These are phyloP conservation scores for Drosophila virilis DNA, from an alignment of 1,140 invertebrate genomes.

Conservation along the genomic window DNA sequence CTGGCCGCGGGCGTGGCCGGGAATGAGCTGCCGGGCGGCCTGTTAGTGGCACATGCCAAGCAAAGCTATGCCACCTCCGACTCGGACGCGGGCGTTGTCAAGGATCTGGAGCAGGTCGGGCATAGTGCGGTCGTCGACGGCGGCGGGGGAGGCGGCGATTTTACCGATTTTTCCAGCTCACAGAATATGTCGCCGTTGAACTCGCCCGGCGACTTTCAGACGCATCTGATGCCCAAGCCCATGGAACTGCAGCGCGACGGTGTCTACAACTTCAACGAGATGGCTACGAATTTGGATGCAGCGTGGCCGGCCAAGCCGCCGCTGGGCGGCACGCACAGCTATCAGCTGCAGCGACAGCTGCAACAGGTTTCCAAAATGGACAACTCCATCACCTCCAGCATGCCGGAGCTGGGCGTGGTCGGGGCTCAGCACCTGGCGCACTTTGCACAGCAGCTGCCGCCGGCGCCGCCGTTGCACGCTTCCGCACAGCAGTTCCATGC, in stretches of 20 bases:
- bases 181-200: constrained; percentile 77
- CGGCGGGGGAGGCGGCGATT: constrained; percentile 44
- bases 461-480: constrained; percentile 45
- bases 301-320: constrained; percentile 74
- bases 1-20: constrained; percentile 60
- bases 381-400: constrained; percentile 72
- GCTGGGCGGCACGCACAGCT: constrained; percentile 58
- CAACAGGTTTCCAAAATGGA: constrained; percentile 67
- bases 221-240: constrained; percentile 75
- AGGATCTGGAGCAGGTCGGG: constrained; percentile 67
- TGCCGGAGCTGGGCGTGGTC: constrained; percentile 67
- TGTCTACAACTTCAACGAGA: constrained; percentile 82
- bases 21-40: constrained; percentile 20
- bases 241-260: constrained; percentile 78
- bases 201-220: constrained; percentile 76
- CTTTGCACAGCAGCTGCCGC: constrained; percentile 31
- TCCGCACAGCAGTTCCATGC: constrained; percentile 59
- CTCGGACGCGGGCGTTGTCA: constrained; percentile 76
- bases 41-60: constrained; percentile 55
- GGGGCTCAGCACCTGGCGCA: constrained; percentile 23
- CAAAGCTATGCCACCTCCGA: constrained; percentile 73
- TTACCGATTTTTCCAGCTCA: constrained; percentile 80
- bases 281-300: constrained; percentile 76
- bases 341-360: constrained; percentile 71
- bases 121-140: constrained; percentile 18